Base-by-base conservation (phyloP, 2,888 invertebrate species). In the Amitus sp. region DNA sequence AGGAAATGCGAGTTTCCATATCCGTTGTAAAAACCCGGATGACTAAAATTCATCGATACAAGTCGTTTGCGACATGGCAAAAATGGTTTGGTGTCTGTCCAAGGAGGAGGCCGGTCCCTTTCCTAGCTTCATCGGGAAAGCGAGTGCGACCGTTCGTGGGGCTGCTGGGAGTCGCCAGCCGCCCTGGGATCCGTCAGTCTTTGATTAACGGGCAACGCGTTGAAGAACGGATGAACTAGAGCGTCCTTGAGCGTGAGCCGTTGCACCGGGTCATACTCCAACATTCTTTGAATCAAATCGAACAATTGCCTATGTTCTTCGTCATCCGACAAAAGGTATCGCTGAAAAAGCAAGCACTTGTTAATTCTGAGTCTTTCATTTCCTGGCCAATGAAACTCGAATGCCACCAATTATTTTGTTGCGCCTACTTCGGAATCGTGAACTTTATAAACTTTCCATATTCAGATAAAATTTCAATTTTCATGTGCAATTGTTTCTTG, bases 181-280 rank as follows among this genome's bases (percentile, higher is more conserved):
- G 83, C 83, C 17, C 83, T 82, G 9, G 77, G 76, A 43, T 86
- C 85, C 78, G 89, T 88, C 73, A 94, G 85, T 77, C 92, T 87
- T 78, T 93, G 92, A 73, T 91, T 89, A 54, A 88, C 85, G 64
- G 94, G 90, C 77, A 96, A 88, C 79, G 92, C 90, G 76, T 89
- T 90, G 85, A 98, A 98, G 86, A 97, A 98, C 51, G 95, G 92
- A 85, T 98, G 98, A 49, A 88, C 84, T 74, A 99, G 85, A 12
- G 97, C 95, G 74, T 98, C 96, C 58, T 86, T 86, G 73, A 99
- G 86, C 72, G 92, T 90, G 77, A 98, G 90, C 65, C 99, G 88
- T 78, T 94, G 92, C 62, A 90, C 86, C 20, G 98, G 98, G 82
- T 98, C 97, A 84, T 98, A 99, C 74, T 96, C 97, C 81, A 99